Percentiles rank a stretch among this genome's conserved stretches.
Evolutionary conservation across 2,797 vertebrate genomes (phyloP).

Genomic region (Podargus strigoides): DNA sequence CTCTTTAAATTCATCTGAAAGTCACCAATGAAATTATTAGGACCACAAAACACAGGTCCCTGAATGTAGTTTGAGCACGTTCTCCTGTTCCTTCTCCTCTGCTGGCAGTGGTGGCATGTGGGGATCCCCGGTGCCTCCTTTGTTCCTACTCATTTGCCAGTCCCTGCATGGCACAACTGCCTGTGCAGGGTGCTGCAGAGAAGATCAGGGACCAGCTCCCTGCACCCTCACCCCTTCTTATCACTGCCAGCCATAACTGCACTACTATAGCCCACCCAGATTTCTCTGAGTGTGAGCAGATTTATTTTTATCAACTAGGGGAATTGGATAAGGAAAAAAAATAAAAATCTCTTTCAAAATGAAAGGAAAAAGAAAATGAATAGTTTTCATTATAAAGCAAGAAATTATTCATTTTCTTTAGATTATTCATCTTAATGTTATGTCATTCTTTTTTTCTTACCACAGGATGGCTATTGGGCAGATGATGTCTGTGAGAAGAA

Average conservation of each 20-base stretch:
- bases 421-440: neutral
- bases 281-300: neutral
- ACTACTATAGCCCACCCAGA: neutral
- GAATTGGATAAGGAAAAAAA: neutral
- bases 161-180: neutral
- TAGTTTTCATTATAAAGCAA: neutral
- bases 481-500: constrained; percentile 82
- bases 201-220: neutral
- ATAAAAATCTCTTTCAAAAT: neutral
- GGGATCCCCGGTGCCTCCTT: neutral
- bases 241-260: neutral
- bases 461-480: constrained; percentile 85
- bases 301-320: neutral
- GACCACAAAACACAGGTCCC: neutral
- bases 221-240: neutral
- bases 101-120: neutral
- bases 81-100: neutral
- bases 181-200: neutral
- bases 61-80: neutral
- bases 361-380: neutral
- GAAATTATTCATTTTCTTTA: neutral
- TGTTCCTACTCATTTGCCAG: neutral
- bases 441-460: neutral
- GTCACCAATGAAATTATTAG: neutral
- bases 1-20: neutral